Base-by-base conservation (phyloP, 2,888 invertebrate species). In the Lottia gigantea region DNA sequence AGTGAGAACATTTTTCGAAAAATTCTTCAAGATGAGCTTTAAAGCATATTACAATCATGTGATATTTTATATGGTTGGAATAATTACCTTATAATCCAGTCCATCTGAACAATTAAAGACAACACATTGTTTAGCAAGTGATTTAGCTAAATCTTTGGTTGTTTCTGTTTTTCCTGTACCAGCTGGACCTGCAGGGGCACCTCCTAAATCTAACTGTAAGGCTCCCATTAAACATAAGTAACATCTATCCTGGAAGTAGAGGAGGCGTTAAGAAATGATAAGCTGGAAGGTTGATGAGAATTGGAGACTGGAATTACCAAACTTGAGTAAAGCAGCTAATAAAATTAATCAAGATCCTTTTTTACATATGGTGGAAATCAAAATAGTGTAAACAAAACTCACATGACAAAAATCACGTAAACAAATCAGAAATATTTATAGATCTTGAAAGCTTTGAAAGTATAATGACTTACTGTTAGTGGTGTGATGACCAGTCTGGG, bases 101-200 rank as follows among this genome's bases (percentile, higher is more conserved):
- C 94, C 95, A 89, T 95, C 95, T 0, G 95, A 95, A 84, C 95
- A 96, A 88, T 96, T 96, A 86, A 96, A 96, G 0, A 96, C 95
- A 0, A 96, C 95, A 85, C 95, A 96, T 87, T 95, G 95, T 78
- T 95, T 94, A 6, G 95, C 95, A 46, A 95, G 88, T 0, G 95
- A 92, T 88, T 96, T 96, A 12, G 95, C 95, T 80, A 96, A 89
- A 90, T 95, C 95, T 86, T 95, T 96, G 0, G 95, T 95, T 0
- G 95, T 95, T 88, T 96, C 95, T 0, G 95, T 96, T 89, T 96
- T 96, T 40, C 95, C 95, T 0, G 95, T 95, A 12, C 89, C 95
- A 0, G 94, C 93, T 0, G 95, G 95, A 0, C 95, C 96, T 0
- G 95, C 95, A 0, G 95, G 95, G 0, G 96, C 95, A 1, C 96